phyloP scores from a whole-genome alignment of 2,888 invertebrate genomes.

The Rhaphigaster nebulosa region DNA sequence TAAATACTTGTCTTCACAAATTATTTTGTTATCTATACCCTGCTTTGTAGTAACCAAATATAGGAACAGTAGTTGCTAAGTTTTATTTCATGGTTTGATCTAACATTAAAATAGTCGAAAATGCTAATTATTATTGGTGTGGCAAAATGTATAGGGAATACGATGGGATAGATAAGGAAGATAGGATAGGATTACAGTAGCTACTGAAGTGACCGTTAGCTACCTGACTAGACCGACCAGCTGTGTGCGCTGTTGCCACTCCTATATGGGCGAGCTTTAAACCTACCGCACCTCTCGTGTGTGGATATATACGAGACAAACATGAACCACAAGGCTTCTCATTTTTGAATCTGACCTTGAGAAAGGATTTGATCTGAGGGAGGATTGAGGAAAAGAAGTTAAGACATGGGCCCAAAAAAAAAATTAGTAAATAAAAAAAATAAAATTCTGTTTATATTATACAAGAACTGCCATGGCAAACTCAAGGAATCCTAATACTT shows the following conservation, averaged over 20 bases:
- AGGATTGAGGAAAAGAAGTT: too few relatives aligned
- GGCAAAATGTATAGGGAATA: not conserved
- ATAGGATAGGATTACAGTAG: slow-evolving; percentile 3
- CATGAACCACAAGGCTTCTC: too few relatives aligned
- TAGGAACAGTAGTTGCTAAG: not conserved
- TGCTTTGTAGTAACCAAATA: not conserved
- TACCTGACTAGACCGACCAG: slow-evolving; percentile 53
- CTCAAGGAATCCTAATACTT: too few relatives aligned
- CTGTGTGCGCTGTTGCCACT: slow-evolving; percentile 51
- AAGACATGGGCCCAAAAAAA: too few relatives aligned
- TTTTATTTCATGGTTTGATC: not conserved
- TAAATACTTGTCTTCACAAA: too few relatives aligned
- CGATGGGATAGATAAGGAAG: not conserved
- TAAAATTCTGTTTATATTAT: too few relatives aligned
- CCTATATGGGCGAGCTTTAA: slow-evolving; percentile 42
- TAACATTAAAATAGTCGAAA: not conserved
- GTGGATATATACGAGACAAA: too few relatives aligned
- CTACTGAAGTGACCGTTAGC: slow-evolving; percentile 31
- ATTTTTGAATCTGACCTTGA: too few relatives aligned
- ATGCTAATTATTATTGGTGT: not conserved
- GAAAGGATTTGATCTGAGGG: too few relatives aligned
- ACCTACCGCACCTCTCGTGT: not conserved
- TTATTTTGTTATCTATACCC: too few relatives aligned
- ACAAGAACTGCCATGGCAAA: too few relatives aligned
- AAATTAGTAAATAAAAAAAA: too few relatives aligned